Evolutionary conservation across 2,113 vertebrate species (phyloP).

Genomic region (Ciconia boyciana): DNA sequence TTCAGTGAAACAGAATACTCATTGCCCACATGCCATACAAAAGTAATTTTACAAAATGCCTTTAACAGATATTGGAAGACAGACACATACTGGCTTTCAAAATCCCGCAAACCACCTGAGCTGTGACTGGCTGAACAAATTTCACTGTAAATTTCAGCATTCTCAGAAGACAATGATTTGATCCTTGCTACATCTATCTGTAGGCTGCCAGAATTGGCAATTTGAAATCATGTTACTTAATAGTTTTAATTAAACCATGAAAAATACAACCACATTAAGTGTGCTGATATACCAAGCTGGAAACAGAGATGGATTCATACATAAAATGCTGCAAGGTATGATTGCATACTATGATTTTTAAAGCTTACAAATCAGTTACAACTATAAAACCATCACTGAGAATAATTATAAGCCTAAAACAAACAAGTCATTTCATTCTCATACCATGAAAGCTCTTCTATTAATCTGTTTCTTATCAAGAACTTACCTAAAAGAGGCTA

Average conservation of each 20-base stretch:
- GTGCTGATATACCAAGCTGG: not conserved
- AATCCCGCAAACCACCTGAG: not conserved
- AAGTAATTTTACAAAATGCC: not conserved
- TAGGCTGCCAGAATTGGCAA: not conserved
- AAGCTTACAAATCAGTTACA: constrained; percentile 24
- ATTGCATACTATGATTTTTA: not conserved
- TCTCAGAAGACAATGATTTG: not conserved
- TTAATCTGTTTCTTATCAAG: not conserved
- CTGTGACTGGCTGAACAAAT: not conserved
- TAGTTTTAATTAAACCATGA: constrained; percentile 26
- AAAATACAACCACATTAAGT: not conserved
- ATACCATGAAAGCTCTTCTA: not conserved
- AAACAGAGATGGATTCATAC: not conserved
- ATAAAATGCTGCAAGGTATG: not conserved
- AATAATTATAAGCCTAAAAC: not conserved
- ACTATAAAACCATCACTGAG: not conserved
- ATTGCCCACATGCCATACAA: not conserved
- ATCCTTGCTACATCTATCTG: not conserved
- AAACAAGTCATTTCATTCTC: not conserved
- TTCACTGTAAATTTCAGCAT: not conserved
- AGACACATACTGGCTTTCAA: not conserved
- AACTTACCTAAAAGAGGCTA: not conserved
- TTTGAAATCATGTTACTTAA: not conserved
- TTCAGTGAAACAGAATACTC: not conserved
- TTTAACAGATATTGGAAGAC: not conserved